These are phyloP conservation scores for Pitta sordida DNA, from an alignment of 2,113 vertebrate species.

Conservation along the genomic window DNA sequence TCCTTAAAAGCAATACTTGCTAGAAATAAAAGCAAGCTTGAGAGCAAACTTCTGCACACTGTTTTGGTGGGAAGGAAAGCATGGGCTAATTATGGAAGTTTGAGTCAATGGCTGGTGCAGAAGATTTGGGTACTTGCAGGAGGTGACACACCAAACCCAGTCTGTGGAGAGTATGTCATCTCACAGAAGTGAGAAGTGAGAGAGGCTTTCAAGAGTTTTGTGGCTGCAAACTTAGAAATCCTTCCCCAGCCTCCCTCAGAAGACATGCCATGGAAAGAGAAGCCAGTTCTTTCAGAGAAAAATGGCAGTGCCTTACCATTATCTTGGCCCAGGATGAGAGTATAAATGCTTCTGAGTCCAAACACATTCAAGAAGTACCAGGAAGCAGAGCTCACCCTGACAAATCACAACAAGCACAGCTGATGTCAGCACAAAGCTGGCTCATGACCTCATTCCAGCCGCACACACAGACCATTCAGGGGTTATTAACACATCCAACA, in stretches of 20 bases:
- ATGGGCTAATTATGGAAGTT: not conserved
- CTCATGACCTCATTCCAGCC: not conserved
- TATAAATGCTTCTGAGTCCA: slow-evolving; percentile 98
- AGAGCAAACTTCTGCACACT: not conserved
- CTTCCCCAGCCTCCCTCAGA: not conserved
- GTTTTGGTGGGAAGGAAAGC: not conserved
- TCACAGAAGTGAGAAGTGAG: fast-evolving
- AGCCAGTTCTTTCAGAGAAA: not conserved
- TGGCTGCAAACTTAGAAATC: not conserved
- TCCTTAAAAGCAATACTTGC: not conserved
- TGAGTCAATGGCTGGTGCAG: not conserved
- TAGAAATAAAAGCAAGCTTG: not conserved
- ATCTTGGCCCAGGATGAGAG: slow-evolving; percentile 95
- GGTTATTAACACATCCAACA: not conserved
- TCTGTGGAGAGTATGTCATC: not conserved
- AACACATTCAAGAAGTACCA: slow-evolving; percentile 99
- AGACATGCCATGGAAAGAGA: not conserved
- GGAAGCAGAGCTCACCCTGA: slow-evolving; percentile 97
- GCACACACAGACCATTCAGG: not conserved
- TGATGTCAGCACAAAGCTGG: not conserved
- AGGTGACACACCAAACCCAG: not conserved
- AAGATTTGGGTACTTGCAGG: not conserved
- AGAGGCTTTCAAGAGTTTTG: not conserved
- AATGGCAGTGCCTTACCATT: slow-evolving; percentile 81
- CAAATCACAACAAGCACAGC: slow-evolving; percentile 17